Evolutionary conservation across 2,797 vertebrate species (phyloP), one percentile per base, ranked within the genome.

Genomic region (Cuniculus paca): DNA sequence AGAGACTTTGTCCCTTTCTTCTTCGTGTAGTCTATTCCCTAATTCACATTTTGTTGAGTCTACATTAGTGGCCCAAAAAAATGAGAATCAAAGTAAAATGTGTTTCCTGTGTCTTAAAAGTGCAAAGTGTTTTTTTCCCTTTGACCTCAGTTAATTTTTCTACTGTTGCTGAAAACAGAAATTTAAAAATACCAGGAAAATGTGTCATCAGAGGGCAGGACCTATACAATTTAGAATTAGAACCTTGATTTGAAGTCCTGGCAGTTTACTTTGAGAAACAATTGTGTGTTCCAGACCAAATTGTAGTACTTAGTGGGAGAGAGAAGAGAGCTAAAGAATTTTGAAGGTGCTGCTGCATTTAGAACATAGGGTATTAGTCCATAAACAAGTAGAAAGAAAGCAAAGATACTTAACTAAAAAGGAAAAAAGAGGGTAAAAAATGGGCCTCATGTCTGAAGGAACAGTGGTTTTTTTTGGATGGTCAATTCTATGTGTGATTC

Each of bases 101-200:
- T 56, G 10, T 34, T 70, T 81, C 68, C 45, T 48, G 24, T 8
- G 72, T 11, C 22, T 92, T 91, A 85, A 85, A 95, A 74, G 58
- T 65, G 77, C 26, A 84, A 54, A n/a, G 13, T 90, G 87, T 80
- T 86, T 72, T 13, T n/a, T 16, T 52, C 1, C 13, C 36, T 81
- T 68, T 24, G 5, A 92, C 31, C 12, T 84, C 54, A 22, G 26
- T 88, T 96, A 95, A 95, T 91, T 95, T 93, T 96, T 19, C 68
- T 97, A 65, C 26, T 4, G 8, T 91, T 77, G 7, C 65, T 93
- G 88, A 81, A 91, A 95, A 36, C 91, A 95, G 31, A 90, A 56
- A 84, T 39, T 68, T 9, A 91, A 87, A 91, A 81, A 56, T 70
- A 85, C 50, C 9, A 63, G 42, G 88, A 26, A 95, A 93, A 60